Percentiles rank a stretch among this genome's conserved stretches.
Conservation (phyloP, 2,113 vertebrate genomes). For the Rhombomys opimus region DNA sequence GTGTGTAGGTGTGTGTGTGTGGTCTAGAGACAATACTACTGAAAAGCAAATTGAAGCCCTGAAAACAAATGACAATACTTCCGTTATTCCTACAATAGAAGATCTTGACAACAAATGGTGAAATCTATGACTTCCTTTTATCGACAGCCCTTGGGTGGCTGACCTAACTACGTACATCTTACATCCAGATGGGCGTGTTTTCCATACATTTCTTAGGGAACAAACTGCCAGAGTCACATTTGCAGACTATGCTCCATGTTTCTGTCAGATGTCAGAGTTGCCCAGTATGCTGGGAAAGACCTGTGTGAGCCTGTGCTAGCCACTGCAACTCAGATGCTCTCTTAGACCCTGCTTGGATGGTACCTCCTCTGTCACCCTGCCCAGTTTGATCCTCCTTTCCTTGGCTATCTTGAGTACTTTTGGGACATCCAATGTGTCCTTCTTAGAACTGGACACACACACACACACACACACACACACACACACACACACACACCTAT, state of each 20-base stretch:
- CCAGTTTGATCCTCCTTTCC: neutral
- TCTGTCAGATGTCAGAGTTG: neutral
- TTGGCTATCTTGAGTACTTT: neutral
- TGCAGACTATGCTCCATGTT: neutral
- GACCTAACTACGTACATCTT: neutral
- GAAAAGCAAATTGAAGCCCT: neutral
- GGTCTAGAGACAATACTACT: neutral
- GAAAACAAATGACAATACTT: neutral
- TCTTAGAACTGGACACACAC: neutral
- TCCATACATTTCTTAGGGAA: neutral
- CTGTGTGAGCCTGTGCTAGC: neutral
- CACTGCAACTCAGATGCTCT: too few relatives aligned
- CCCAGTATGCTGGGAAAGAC: neutral
- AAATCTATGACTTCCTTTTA: constrained; percentile 15
- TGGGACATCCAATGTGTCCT: neutral
- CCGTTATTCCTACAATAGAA: neutral
- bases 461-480: neutral
- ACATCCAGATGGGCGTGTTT: neutral
- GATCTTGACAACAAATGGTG: neutral
- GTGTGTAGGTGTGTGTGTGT: neutral
- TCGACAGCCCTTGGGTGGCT: neutral
- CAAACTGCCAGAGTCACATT: neutral
- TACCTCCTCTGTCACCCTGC: neutral
- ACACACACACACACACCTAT: neutral
- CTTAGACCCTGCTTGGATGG: neutral